Percentiles rank a stretch among this genome's conserved stretches.
phyloP scores from a whole-genome alignment of 1,140 invertebrate species.

The Drosophila quadrilineata region DNA sequence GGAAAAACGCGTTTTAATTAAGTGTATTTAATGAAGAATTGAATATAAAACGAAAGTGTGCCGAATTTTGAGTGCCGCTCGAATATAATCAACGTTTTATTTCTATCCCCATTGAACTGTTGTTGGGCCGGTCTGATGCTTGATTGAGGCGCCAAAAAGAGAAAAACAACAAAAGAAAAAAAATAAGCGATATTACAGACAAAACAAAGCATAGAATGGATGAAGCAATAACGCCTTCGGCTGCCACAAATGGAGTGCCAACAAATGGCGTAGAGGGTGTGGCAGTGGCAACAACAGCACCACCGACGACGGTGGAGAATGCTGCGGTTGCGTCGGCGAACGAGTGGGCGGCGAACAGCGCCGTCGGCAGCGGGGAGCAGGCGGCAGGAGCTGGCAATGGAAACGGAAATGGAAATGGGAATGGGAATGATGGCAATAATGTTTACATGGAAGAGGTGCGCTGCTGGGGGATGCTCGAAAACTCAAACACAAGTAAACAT shows the following conservation, averaged over 20 bases:
- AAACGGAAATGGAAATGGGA: slow-evolving; percentile 9
- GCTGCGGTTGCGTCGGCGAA: background rate
- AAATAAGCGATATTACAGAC: slow-evolving; percentile 51
- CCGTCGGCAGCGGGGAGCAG: slow-evolving; percentile 9
- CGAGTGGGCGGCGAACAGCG: slow-evolving; percentile 8
- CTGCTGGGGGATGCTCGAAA: slow-evolving; percentile 33
- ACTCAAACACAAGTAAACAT: slow-evolving; percentile 28
- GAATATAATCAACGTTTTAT: background rate
- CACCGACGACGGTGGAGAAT: background rate
- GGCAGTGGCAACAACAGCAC: background rate
- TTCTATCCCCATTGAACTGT: background rate
- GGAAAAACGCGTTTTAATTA: background rate
- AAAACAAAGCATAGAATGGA: slow-evolving; percentile 45
- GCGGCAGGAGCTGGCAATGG: slow-evolving; percentile 13
- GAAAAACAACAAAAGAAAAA: slow-evolving; percentile 33
- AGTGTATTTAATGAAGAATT: background rate
- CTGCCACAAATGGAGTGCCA: slow-evolving; percentile 33
- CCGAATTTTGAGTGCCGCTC: background rate
- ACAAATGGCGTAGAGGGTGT: background rate
- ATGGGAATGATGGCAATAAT: slow-evolving; percentile 4
- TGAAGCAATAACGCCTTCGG: slow-evolving; percentile 45
- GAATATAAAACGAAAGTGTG: background rate
- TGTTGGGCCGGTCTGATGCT: slow-evolving; percentile 20
- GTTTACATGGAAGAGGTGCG: slow-evolving; percentile 24
- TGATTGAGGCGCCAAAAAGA: slow-evolving; percentile 26